Evolutionary conservation across 2,113 vertebrate genomes (phyloP), one percentile per base, ranked within the genome.

Genomic region (Chauna torquata): DNA sequence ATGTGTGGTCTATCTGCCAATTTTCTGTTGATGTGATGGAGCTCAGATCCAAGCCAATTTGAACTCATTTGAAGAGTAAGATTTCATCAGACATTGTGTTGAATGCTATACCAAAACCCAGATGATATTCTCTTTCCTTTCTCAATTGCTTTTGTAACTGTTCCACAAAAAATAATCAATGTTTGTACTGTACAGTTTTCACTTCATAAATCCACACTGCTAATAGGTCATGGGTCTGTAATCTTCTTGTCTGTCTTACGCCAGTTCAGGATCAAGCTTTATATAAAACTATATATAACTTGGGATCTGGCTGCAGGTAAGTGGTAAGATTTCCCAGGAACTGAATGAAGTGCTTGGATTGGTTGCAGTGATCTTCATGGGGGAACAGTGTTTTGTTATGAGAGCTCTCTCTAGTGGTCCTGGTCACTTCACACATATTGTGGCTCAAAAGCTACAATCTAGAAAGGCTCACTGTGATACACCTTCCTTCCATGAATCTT

Each of bases 201-300:
- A 97, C 91, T 96, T 91, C 94, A 92, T 97, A 94, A 96, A 94
- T 97, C 74, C 83, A 82, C n/a, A 54, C 82, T 96, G 74, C 91
- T 94, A 96, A 94, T 94, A 84, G 58, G 83, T 89, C 77, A 65
- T 91, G 86, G 57, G 40, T 58, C 86, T 94, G 71, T 94, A 94
- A 88, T 92, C 61, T 90, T 92, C 82, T 74, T 58, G 86, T 84
- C 81, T 91, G 36, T 45, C 87, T 94, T 74, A 66, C 0, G 58
- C 86, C 65, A 88, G 40, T n/a, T 85, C 42, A 76, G 66, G 40
- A 89, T 76, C 88, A 91, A 90, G 54, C 27, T 62, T 85, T 69
- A 36, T n/a, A n/a, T 61, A 54, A 94, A 85, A 42, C 61, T 96
- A 81, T 88, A 76, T 91, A 87, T 96, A 94, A 84, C 65, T 82